phyloP scores from a whole-genome alignment of 2,888 invertebrate species.

The Drosophila infuscata region DNA sequence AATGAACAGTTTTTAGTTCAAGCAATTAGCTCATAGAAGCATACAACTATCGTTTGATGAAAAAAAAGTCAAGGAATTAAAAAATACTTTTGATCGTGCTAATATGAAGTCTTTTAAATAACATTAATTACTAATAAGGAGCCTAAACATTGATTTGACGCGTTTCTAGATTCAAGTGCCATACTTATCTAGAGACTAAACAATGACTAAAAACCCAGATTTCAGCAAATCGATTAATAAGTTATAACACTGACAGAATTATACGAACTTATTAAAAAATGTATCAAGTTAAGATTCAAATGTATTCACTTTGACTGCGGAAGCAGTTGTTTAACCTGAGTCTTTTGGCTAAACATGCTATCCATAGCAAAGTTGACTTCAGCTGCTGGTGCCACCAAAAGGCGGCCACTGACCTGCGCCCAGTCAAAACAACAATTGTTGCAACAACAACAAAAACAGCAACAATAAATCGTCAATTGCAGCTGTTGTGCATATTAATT shows the following conservation, averaged over 20 bases:
- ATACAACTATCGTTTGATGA: not conserved
- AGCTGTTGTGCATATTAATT: constrained; percentile 61
- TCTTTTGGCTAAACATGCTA: not conserved
- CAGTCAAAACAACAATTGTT: constrained; percentile 22
- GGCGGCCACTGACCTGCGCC: constrained; percentile 44
- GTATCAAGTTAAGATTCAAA: not conserved
- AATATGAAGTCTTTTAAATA: not conserved
- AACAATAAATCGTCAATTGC: constrained; percentile 19
- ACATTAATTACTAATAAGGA: not conserved
- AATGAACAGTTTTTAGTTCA: not conserved
- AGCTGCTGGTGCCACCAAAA: not conserved
- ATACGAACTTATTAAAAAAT: not conserved
- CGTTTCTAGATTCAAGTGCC: not conserved
- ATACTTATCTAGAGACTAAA: not conserved
- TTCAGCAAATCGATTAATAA: not conserved
- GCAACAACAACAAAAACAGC: constrained; percentile 13
- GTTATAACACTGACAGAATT: not conserved
- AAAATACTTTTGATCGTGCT: not conserved
- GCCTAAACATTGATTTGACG: too few species aligned
- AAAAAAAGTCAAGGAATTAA: not conserved
- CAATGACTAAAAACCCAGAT: not conserved
- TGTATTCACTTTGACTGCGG: not conserved
- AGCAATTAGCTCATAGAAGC: not conserved
- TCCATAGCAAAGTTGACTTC: not conserved
- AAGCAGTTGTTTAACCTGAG: not conserved